phyloP scores from a whole-genome alignment of 2,888 invertebrate genomes.

The Cantharis flavilabris region DNA sequence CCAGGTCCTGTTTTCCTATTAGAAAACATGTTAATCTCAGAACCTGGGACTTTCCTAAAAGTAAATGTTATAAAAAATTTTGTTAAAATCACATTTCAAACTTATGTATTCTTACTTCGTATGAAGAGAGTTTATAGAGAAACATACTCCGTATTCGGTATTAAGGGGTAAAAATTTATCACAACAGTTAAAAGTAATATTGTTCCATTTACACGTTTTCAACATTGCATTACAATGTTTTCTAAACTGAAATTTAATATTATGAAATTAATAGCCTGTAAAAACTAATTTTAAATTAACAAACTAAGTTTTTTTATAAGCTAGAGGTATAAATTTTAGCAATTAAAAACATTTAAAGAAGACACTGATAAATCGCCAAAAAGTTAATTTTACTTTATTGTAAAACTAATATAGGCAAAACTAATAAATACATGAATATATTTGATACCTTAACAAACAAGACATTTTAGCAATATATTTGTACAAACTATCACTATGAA shows the following conservation, averaged over 20 bases:
- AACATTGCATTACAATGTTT: constrained; percentile 63
- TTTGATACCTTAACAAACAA: not conserved
- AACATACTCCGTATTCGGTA: constrained; percentile 74
- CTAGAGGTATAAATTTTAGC: too few relatives aligned
- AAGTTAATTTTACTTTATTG: not conserved
- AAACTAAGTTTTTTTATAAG: not conserved
- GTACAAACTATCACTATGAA: not conserved
- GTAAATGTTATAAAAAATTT: not conserved
- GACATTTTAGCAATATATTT: not conserved
- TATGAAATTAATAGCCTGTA: not conserved
- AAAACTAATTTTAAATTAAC: not conserved
- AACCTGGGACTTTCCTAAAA: constrained; percentile 27
- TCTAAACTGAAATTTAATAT: constrained; percentile 40
- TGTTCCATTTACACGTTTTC: constrained; percentile 67
- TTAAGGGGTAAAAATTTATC: constrained; percentile 67
- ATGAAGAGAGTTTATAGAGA: constrained; percentile 67
- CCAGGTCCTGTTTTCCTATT: constrained; percentile 59
- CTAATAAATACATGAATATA: not conserved
- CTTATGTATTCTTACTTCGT: constrained; percentile 54
- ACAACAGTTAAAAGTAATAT: constrained; percentile 68
- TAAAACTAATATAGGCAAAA: not conserved
- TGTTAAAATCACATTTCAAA: not conserved
- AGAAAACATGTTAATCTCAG: constrained; percentile 45
- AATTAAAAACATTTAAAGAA: too few relatives aligned
- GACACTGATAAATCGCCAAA: too few relatives aligned